Base-by-base conservation (phyloP, 2,888 invertebrate genomes). In the Carterocephalus palaemon region DNA sequence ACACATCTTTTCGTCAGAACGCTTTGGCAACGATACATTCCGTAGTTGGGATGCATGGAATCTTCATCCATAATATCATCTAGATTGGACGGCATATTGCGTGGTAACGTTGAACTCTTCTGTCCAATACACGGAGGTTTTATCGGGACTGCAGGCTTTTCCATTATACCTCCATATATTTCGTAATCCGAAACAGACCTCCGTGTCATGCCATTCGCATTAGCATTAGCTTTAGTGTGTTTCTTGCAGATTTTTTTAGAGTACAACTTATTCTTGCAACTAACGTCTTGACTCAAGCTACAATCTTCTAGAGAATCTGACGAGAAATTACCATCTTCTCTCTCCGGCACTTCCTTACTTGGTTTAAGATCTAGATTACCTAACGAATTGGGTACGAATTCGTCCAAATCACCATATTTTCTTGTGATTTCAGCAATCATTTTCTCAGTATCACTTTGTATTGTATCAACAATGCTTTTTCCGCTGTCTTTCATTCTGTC, bases 301-400 rank as follows among this genome's bases (percentile, higher is more conserved):
- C 90, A 91, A 51, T 92, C 93, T 75, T 94, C 94, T 38, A 94
- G 73, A 0, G 93, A 93, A 75, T 94, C 94, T 0, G 93, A 93
- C 36, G 93, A 93, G 58, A 93, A 93, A 60, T 92, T 92, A 0
- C 90, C 92, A 29, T 92, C 92, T 0, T 91, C 92, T 46, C 86
- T 84, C 31, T 71, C 70, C 31, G 67, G 68, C 0, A 64, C 56
- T 51, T 82, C 78, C 57, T 75, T 83, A 2, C 79, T 75, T 0
- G 84, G 85, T 52, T 81, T 75, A 15, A 83, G 53, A 52, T 85
- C 86, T 45, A 83, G 62, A 52, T 84, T 82, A 20, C 54, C 56
- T 5, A 59, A 63, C 3, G 58, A 57, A 8, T 71, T 68, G 8
- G 79, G 75, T 52, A 76, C 79, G 47, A 75, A 86, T 33, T 88